These are phyloP conservation scores for Alcis repandata DNA, from an alignment of 2,888 invertebrate genomes.

Conservation along the genomic window DNA sequence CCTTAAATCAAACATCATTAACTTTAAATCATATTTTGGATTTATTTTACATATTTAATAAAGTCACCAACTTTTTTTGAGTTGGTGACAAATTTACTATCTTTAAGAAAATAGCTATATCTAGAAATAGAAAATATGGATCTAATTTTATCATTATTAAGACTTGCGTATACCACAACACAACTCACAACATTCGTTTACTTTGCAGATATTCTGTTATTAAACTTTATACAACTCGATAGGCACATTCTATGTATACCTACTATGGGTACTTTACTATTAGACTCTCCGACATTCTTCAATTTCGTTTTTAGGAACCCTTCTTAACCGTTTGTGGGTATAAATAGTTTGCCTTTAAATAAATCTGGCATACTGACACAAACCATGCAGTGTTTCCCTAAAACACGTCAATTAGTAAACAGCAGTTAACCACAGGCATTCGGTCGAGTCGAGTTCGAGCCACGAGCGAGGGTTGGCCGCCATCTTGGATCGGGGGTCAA, in stretches of 20 bases:
- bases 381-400: conserved; percentile 72
- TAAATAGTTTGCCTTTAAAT: conserved; percentile 51
- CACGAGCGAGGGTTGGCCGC: conserved; percentile 70
- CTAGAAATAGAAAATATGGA: too few species aligned
- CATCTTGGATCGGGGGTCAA: conserved; percentile 84
- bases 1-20: conserved; percentile 29
- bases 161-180: too few species aligned
- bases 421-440: conserved; percentile 77
- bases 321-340: conserved; percentile 27
- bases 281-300: conserved; percentile 23
- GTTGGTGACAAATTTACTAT: background rate
- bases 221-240: background rate
- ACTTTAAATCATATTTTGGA: conserved; percentile 2
- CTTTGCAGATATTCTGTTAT: too few species aligned
- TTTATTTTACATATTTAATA: conserved; percentile 9
- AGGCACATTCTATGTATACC: too few species aligned
- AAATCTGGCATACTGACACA: conserved; percentile 65
- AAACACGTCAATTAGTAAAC: conserved; percentile 81
- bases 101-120: too few species aligned
- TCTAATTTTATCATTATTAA: too few species aligned
- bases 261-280: background rate
- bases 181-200: too few species aligned
- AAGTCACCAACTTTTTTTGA: background rate
- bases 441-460: conserved; percentile 64
- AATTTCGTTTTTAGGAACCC: conserved; percentile 23